phyloP scores from a whole-genome alignment of 2,888 invertebrate species.

The Caenorhabditis japonica region DNA sequence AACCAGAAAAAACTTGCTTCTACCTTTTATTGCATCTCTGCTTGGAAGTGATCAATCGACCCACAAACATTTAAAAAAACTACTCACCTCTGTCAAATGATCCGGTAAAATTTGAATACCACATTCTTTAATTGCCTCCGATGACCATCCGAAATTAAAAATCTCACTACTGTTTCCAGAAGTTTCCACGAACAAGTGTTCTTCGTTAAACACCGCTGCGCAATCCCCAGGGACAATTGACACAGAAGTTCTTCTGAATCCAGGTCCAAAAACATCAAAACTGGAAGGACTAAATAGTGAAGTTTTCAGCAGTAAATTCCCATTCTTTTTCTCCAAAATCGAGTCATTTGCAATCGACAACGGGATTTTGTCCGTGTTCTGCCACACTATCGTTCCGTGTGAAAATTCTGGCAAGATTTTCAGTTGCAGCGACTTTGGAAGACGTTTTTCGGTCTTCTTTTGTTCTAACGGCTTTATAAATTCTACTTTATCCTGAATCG shows the following conservation, averaged over 20 bases:
- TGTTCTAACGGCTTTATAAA: background rate
- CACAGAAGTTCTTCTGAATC: slow-evolving; percentile 2
- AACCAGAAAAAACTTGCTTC: too few relatives aligned
- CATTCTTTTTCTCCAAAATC: background rate
- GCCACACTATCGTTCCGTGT: slow-evolving; percentile 15
- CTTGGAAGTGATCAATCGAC: too few relatives aligned
- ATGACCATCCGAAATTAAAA: slow-evolving; percentile 18
- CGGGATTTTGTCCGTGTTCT: background rate
- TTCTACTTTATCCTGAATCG: too few relatives aligned
- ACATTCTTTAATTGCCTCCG: too few relatives aligned
- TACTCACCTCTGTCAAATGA: too few relatives aligned
- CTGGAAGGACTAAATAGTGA: background rate
- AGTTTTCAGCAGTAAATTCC: slow-evolving; percentile 17
- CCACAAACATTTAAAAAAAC: too few relatives aligned
- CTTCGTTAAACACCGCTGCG: background rate
- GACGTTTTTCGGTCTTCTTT: background rate
- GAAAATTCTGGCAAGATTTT: slow-evolving; percentile 5
- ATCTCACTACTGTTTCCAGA: too few relatives aligned
- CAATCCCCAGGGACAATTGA: background rate
- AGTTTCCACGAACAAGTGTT: too few relatives aligned
- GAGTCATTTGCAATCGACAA: slow-evolving; percentile 11
- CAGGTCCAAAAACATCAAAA: slow-evolving; percentile 11
- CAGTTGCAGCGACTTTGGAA: slow-evolving; percentile 10
- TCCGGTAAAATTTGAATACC: too few relatives aligned
- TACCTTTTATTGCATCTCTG: too few relatives aligned